Evolutionary conservation across 2,888 invertebrate species (phyloP), one percentile per base, ranked within the genome.

Genomic region (Fragum fragum): DNA sequence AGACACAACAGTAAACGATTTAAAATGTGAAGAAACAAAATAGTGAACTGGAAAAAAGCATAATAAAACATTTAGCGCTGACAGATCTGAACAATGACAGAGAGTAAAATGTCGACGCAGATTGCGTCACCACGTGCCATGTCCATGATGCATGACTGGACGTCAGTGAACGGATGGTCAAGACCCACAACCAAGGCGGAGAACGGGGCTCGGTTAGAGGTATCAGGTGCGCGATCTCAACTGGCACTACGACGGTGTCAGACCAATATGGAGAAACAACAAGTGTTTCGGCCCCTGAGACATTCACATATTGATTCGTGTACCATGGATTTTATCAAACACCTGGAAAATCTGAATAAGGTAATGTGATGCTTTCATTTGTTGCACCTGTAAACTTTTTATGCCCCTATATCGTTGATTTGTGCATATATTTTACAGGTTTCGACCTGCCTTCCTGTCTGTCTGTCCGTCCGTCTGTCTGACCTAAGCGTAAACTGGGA

Each of bases 261-360:
- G 28, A 84, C 84, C 26, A 81, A 57, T 5, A 68, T 81, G 32
- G 78, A 75, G 32, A 39, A 71, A 26, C 63, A 74, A 21, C 84
- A 84, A 63, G 84, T 84, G 16, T 84, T 73, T 52, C 69, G 76
- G 39, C 84, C 81, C 7, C 66, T 52, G 42, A 70, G 71, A 7
- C 70, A 47, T 3, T n/a, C 32, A 26, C 72, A 68, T 21, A 28
- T 68, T 26, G 76, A 79, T 29, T 79, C 81, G 18, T 53, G 76
- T 47, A 84, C 84, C 0, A n/a, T 63, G n/a, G 76, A 78, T 28
- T 84, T 79, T 76, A 84, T 84, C 14, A 47, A 63, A 28, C 76
- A 81, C 68, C 32, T 84, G 29, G 57, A 79, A 57, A 36, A 55
- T 53, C 55, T 73, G 42, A 84, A 84, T 71, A 78, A 84, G 84